Conservation (phyloP, 2,888 invertebrate species). For the Electrophaes corylata region DNA sequence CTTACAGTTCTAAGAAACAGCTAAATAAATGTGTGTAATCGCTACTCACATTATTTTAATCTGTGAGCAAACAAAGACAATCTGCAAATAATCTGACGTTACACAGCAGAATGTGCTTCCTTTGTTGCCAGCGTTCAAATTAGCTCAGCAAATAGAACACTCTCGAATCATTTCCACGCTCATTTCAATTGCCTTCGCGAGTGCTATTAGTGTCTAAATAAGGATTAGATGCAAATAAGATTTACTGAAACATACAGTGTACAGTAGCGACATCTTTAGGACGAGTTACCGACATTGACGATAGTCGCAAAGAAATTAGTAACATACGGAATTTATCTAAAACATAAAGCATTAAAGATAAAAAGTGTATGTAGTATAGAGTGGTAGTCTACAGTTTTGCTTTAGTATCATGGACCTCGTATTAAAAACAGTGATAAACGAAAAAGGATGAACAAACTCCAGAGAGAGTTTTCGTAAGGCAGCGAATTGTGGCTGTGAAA, state of each 20-base stretch:
- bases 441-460: slow-evolving; percentile 6
- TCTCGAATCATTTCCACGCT: not conserved
- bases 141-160: not conserved
- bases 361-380: no score
- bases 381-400: no score
- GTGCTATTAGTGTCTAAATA: not conserved
- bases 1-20: not conserved
- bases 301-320: no score
- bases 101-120: not conserved
- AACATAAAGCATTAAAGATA: no score
- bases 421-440: not conserved
- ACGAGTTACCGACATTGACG: not conserved
- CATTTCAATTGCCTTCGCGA: not conserved
- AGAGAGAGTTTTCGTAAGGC: slow-evolving; percentile 22
- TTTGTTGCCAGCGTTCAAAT: not conserved
- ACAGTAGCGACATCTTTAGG: not conserved
- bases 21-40: not conserved
- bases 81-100: not conserved
- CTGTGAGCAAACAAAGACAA: not conserved
- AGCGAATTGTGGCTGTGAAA: slow-evolving; percentile 27
- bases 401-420: not conserved
- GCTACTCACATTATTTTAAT: not conserved
- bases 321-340: no score
- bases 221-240: not conserved
- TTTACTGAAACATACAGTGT: not conserved